These are phyloP conservation scores for Gobiocypris rarus DNA, from an alignment of 2,113 vertebrate genomes.

Conservation along the genomic window DNA sequence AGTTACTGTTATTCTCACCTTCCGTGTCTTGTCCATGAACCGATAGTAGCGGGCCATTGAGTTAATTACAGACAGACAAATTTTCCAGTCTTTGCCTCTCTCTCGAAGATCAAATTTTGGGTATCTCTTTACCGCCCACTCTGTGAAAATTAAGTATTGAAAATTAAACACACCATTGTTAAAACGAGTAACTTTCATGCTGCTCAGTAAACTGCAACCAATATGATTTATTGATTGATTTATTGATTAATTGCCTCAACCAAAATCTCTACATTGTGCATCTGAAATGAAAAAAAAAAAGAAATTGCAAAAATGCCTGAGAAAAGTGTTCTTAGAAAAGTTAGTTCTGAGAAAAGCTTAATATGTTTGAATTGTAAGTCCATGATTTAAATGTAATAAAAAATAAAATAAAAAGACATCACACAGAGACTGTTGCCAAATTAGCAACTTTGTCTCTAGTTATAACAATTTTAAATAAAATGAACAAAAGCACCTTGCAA, in stretches of 20 bases:
- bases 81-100: conserved; percentile 79
- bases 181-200: neutral
- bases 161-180: neutral
- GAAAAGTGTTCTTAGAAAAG: neutral
- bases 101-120: conserved; percentile 75
- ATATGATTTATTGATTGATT: no score
- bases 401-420: no score
- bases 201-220: neutral
- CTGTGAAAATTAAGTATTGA: conserved; percentile 69
- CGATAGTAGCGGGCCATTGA: conserved; percentile 71
- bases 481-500: no score
- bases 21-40: conserved; percentile 63
- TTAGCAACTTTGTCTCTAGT: no score
- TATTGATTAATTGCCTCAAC: no score
- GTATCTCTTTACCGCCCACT: conserved; percentile 74
- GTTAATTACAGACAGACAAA: conserved; percentile 73
- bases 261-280: neutral
- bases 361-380: no score
- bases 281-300: no score
- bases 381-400: no score
- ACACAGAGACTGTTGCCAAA: no score
- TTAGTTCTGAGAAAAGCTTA: no score
- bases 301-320: no score
- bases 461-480: no score
- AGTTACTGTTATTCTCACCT: conserved; percentile 60